Conservation (phyloP, 2,888 invertebrate genomes). For the Dasypogon diadema region DNA sequence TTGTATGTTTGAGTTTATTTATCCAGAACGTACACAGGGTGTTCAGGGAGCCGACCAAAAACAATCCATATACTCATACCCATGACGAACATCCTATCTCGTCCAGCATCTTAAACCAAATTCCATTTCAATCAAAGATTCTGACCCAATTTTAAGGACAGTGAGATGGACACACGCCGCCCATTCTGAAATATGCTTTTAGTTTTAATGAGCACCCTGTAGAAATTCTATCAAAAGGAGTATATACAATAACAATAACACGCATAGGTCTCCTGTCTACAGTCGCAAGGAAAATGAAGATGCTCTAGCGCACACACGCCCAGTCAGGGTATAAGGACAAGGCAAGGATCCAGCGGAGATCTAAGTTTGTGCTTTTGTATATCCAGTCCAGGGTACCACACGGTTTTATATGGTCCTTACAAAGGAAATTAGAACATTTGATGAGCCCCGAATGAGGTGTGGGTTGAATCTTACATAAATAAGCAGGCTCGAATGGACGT, state of each 20-base stretch:
- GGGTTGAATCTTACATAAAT: constrained; percentile 52
- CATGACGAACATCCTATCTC: not conserved
- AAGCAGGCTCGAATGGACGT: constrained; percentile 49
- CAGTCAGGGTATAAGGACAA: constrained; percentile 16
- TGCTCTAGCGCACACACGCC: constrained; percentile 6
- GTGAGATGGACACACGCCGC: constrained; percentile 41
- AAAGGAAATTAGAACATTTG: constrained; percentile 53
- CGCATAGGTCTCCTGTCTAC: constrained; percentile 30
- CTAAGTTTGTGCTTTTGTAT: constrained; percentile 41
- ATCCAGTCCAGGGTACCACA: constrained; percentile 39
- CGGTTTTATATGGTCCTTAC: constrained; percentile 50
- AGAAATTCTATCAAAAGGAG: constrained; percentile 43
- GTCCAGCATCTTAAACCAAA: constrained; percentile 32
- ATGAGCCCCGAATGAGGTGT: constrained; percentile 51
- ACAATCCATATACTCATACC: not conserved
- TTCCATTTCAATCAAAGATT: constrained; percentile 50
- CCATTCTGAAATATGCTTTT: constrained; percentile 48
- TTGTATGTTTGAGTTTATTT: constrained; percentile 49
- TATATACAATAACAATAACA: constrained; percentile 49
- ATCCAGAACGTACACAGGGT: constrained; percentile 47
- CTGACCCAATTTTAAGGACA: constrained; percentile 49
- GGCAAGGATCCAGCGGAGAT: constrained; percentile 14
- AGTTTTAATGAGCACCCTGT: constrained; percentile 50
- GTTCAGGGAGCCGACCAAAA: constrained; percentile 1
- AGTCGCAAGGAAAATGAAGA: constrained; percentile 41